phyloP scores from a whole-genome alignment of 2,113 vertebrate genomes.

The Oceanites oceanicus region DNA sequence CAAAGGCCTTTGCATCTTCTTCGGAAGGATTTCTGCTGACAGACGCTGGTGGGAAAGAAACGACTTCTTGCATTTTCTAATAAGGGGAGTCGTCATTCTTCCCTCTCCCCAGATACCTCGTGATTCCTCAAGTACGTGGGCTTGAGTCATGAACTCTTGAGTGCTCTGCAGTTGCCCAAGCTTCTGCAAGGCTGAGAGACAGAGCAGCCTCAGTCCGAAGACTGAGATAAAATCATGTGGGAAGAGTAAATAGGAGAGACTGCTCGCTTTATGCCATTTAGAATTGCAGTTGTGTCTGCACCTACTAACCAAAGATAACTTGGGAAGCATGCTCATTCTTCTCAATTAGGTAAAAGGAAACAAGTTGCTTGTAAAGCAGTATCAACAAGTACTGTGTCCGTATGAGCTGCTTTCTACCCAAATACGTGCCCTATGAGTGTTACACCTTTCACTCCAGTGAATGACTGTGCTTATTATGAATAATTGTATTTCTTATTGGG shows the following conservation, averaged over 20 bases:
- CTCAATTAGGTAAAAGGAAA: neutral
- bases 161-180: neutral
- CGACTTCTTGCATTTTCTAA: neutral
- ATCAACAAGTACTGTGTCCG: neutral
- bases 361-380: neutral
- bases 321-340: neutral
- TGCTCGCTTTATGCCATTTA: neutral
- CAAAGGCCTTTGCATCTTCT: neutral
- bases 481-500: neutral
- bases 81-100: neutral
- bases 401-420: neutral
- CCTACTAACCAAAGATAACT: neutral
- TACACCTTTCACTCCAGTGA: neutral
- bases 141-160: neutral
- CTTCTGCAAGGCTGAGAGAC: neutral
- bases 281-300: neutral
- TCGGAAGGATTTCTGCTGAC: neutral
- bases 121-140: neutral
- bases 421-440: rapidly evolving
- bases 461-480: neutral
- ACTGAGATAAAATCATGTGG: neutral
- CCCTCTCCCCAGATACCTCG: neutral
- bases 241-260: neutral
- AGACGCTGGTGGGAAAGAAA: neutral
- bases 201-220: neutral